Evolutionary conservation across 2,113 vertebrate genomes (phyloP).

Genomic region (Acanthisitta chloris): DNA sequence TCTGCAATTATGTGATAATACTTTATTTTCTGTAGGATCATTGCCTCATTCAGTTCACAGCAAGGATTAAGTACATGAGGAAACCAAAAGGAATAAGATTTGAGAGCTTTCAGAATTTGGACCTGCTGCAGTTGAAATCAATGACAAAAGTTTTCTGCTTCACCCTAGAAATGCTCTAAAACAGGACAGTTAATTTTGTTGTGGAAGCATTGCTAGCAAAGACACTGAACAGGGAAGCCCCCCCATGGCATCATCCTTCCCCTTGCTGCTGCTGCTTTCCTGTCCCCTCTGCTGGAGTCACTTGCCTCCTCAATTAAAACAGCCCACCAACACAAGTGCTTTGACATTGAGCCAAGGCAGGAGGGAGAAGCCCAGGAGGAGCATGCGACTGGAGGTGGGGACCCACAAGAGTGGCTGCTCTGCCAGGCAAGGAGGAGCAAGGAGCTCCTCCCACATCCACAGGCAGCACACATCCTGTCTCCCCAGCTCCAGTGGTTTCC

Average conservation of each 20-base stretch:
- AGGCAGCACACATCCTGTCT: not conserved
- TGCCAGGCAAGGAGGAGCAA: not conserved
- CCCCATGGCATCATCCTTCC: no score
- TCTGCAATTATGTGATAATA: not conserved
- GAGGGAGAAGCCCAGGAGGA: not conserved
- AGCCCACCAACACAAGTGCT: not conserved
- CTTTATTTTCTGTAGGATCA: constrained; percentile 17
- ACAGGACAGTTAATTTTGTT: not conserved
- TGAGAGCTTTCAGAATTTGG: not conserved
- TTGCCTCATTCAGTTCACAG: not conserved
- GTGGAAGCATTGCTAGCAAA: not conserved
- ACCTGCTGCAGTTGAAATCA: not conserved
- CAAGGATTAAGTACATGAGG: not conserved
- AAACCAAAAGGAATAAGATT: not conserved
- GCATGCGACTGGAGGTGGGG: not conserved
- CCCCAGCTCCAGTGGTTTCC: not conserved
- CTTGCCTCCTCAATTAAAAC: not conserved
- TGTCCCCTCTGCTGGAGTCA: not conserved
- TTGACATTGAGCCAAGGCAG: not conserved
- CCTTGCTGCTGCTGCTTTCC: not conserved
- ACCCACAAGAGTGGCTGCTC: not conserved
- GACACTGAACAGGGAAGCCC: accelerated
- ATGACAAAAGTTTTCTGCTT: not conserved
- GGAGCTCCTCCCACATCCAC: not conserved
- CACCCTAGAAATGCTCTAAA: not conserved